Evolutionary conservation across 2,888 invertebrate genomes (phyloP).

Genomic region (Hydriomena furcata): DNA sequence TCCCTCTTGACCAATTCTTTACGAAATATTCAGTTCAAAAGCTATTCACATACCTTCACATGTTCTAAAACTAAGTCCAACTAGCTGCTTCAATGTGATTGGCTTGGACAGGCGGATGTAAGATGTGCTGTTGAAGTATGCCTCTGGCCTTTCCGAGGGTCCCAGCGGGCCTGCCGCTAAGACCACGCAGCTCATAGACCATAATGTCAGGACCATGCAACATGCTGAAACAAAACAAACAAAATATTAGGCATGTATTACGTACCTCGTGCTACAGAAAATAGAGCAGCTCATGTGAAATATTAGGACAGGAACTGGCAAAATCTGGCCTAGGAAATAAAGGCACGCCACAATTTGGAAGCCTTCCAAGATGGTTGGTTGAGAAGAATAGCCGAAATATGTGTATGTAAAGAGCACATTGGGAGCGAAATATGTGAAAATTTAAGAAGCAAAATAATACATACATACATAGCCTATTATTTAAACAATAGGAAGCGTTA

Average conservation of each 20-base stretch:
- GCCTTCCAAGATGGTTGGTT: neutral
- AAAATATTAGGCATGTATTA: neutral
- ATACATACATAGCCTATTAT: too few relatives aligned
- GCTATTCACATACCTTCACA: conserved; percentile 87
- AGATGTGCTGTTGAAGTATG: conserved; percentile 92
- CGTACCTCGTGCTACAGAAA: neutral
- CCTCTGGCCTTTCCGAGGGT: conserved; percentile 88
- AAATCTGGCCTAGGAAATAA: neutral
- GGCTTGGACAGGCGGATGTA: conserved; percentile 88
- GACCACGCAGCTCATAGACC: conserved; percentile 40
- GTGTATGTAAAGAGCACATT: too few relatives aligned
- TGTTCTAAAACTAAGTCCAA: conserved; percentile 91
- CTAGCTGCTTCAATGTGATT: conserved; percentile 90
- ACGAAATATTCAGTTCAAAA: neutral
- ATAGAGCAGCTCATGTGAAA: neutral
- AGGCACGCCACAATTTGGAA: neutral
- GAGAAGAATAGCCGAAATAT: neutral
- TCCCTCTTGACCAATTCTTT: too few relatives aligned
- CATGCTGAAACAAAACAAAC: conserved; percentile 45
- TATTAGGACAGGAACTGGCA: neutral
- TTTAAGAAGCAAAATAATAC: neutral
- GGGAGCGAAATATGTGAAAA: too few relatives aligned
- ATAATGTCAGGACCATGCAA: conserved; percentile 42
- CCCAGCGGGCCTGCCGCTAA: conserved; percentile 67
- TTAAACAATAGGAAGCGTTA: too few relatives aligned